A percentile compares a stretch with the other conserved stretches of the same genome.
Conservation (phyloP, 1,140 invertebrate species). For the Himalopsyche phryganea region DNA sequence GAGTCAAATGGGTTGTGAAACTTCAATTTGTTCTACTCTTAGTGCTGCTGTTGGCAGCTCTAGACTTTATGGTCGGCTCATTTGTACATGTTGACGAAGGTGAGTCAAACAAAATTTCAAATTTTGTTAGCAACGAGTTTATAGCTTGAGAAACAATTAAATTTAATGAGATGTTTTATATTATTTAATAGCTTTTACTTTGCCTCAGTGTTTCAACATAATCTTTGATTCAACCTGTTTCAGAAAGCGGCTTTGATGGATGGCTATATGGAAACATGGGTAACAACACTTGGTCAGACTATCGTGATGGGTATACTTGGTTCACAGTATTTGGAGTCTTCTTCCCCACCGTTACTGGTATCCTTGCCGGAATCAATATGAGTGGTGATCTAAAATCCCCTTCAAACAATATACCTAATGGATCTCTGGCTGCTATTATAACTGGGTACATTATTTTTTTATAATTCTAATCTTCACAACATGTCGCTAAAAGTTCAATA, state of each 20-base stretch:
- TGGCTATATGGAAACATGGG: conserved; percentile 76
- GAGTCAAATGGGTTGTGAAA: conserved; percentile 92
- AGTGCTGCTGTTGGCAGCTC: conserved; percentile 76
- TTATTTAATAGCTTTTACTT: no score
- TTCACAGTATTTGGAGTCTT: conserved; percentile 94
- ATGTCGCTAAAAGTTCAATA: no score
- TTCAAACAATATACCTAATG: conserved; percentile 88
- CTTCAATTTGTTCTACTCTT: conserved; percentile 82
- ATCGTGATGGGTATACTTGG: conserved; percentile 77
- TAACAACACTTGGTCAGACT: conserved; percentile 80
- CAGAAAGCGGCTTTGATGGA: conserved; percentile 79
- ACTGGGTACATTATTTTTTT: conserved; percentile 60
- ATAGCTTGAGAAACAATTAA: no score
- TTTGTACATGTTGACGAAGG: conserved; percentile 68
- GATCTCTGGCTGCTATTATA: conserved; percentile 85
- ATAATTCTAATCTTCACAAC: no score
- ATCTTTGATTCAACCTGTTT: no score
- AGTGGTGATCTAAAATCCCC: conserved; percentile 91
- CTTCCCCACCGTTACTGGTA: conserved; percentile 89
- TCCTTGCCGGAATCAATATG: conserved; percentile 97
- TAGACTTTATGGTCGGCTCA: conserved; percentile 87
- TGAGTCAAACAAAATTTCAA: conserved; percentile 42
- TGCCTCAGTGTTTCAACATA: no score
- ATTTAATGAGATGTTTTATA: no score
- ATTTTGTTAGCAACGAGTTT: neutral